Evolutionary conservation across 2,797 vertebrate genomes (phyloP).

Genomic region (Buphagus erythrorhynchus): DNA sequence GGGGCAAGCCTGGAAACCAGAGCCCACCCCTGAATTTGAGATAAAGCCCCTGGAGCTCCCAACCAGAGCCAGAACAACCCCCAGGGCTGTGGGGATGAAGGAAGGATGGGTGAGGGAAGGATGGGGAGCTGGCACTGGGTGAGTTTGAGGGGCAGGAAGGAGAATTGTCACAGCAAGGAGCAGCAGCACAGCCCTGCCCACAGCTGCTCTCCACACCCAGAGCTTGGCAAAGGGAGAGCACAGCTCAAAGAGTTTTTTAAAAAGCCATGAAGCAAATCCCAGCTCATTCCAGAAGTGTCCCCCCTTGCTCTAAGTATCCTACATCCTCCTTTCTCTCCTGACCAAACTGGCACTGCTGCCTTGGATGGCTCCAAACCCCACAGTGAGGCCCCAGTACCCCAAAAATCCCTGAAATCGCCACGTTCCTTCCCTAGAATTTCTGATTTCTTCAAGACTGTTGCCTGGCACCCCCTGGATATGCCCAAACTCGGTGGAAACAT

Average conservation of each 20-base stretch:
- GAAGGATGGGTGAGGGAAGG: neutral
- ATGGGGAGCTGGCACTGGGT: neutral
- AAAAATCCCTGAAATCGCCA: accelerated
- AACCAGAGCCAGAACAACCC: neutral
- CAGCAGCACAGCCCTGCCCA: neutral
- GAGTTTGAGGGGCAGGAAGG: neutral
- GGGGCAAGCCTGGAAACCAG: neutral
- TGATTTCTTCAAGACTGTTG: neutral
- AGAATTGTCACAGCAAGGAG: neutral
- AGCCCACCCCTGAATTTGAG: neutral
- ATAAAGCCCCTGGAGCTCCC: neutral
- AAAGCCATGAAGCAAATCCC: neutral
- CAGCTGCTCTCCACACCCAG: neutral
- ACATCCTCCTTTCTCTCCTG: neutral
- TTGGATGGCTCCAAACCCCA: neutral
- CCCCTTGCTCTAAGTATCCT: accelerated
- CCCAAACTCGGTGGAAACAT: neutral
- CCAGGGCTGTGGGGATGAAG: neutral
- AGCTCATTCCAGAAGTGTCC: neutral
- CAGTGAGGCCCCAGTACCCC: neutral
- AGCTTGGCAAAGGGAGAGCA: neutral
- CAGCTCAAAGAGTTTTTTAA: neutral
- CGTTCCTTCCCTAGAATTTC: accelerated
- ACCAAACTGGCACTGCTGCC: neutral
- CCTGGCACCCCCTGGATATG: neutral